phyloP scores from a whole-genome alignment of 2,888 invertebrate genomes.

The Synergus laeviventris region DNA sequence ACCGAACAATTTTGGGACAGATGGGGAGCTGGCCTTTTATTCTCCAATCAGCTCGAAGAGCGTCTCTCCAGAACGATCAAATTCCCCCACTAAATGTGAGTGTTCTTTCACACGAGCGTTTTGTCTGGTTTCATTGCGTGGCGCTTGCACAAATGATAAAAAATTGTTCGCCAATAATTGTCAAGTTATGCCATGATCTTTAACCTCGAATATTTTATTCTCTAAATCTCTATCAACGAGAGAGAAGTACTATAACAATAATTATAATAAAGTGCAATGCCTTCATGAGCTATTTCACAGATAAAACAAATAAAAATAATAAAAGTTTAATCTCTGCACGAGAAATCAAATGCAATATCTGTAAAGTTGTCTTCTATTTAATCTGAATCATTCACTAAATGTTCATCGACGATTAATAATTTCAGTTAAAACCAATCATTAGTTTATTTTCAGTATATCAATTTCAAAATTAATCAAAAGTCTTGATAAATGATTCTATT shows the following conservation, averaged over 20 bases:
- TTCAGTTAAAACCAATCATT: not conserved
- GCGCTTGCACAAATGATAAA: slow-evolving; percentile 27
- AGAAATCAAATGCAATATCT: not conserved
- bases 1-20: slow-evolving; percentile 55
- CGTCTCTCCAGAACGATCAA: slow-evolving; percentile 62
- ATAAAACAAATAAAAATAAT: not conserved
- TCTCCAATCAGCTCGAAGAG: slow-evolving; percentile 69
- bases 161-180: slow-evolving; percentile 17
- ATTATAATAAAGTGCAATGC: slow-evolving; percentile 28
- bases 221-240: not conserved
- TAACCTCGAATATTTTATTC: slow-evolving; percentile 34
- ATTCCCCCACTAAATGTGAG: slow-evolving; percentile 59
- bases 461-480: not conserved
- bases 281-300: slow-evolving; percentile 21
- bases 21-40: slow-evolving; percentile 64
- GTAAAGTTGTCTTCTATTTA: not conserved
- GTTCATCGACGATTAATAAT: not conserved
- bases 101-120: slow-evolving; percentile 51
- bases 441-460: not conserved
- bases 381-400: not conserved
- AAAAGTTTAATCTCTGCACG: not conserved
- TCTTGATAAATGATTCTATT: not conserved
- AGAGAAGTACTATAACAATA: slow-evolving; percentile 22
- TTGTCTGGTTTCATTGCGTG: slow-evolving; percentile 30
- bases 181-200: slow-evolving; percentile 31